Conservation (phyloP, 2,888 invertebrate genomes). For the Mesorhabditis belari region DNA sequence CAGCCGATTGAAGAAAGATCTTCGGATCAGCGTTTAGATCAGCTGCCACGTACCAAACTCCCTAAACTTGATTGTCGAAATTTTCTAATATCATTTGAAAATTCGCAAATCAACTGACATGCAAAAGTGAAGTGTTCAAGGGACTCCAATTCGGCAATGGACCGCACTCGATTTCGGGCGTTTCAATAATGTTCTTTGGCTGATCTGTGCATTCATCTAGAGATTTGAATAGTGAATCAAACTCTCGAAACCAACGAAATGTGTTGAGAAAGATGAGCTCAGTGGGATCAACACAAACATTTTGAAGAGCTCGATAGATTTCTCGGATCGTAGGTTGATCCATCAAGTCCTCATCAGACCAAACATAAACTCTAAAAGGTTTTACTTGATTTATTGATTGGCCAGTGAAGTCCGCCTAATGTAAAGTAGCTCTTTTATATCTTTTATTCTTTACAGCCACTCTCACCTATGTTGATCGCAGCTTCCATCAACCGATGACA, state of each 20-base stretch:
- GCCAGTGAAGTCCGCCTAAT: no score
- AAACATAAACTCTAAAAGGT: slow-evolving; percentile 29
- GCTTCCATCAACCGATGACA: slow-evolving; percentile 35
- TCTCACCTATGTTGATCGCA: slow-evolving; percentile 23
- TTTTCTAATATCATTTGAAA: background rate
- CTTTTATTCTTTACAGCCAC: background rate
- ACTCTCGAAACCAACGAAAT: slow-evolving; percentile 18
- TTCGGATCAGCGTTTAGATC: slow-evolving; percentile 34
- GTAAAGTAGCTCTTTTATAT: background rate
- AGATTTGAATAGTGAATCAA: background rate
- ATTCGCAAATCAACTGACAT: background rate
- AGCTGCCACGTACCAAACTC: slow-evolving; percentile 26
- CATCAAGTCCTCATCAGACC: slow-evolving; percentile 44
- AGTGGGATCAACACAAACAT: slow-evolving; percentile 37
- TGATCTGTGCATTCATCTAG: background rate
- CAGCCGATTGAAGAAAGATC: slow-evolving; percentile 31
- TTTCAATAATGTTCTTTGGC: background rate
- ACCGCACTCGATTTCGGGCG: background rate
- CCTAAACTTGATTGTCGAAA: background rate
- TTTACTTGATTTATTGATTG: no score
- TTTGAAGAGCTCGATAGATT: slow-evolving; percentile 29
- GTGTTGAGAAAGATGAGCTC: slow-evolving; percentile 40
- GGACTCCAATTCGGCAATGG: background rate
- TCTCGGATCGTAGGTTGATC: slow-evolving; percentile 38
- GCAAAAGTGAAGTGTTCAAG: background rate